Percentiles rank a stretch among this genome's conserved stretches.
Conservation (phyloP, 1,140 invertebrate genomes). For the Zaprionus vittiger region DNA sequence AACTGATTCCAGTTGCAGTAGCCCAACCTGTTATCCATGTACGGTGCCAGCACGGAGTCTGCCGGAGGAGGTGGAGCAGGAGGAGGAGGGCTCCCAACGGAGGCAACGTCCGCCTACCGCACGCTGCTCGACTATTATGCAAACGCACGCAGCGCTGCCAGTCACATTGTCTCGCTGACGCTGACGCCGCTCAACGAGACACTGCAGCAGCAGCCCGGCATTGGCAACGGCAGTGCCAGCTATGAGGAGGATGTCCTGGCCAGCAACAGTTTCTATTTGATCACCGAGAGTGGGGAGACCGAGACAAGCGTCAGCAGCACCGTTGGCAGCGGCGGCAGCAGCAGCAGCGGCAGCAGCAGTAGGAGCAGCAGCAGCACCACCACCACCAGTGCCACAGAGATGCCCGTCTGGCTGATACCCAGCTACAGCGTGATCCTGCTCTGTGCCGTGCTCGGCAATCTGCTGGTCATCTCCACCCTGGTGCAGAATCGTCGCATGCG, state of each 20-base stretch:
- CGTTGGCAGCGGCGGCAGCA: background rate
- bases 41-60: conserved; percentile 27
- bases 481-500: conserved; percentile 93
- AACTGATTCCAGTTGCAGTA: background rate
- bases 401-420: conserved; percentile 86
- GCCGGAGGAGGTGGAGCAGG: conserved; percentile 6
- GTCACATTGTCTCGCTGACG: conserved; percentile 64
- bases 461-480: conserved; percentile 91
- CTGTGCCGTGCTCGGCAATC: conserved; percentile 91
- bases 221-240: conserved; percentile 14
- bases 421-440: conserved; percentile 92
- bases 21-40: background rate
- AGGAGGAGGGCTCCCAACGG: background rate
- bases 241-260: conserved; percentile 12
- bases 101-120: conserved; percentile 36
- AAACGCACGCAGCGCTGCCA: conserved; percentile 57
- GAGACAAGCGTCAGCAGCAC: conserved; percentile 4
- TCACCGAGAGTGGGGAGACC: conserved; percentile 23
- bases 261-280: conserved; percentile 16
- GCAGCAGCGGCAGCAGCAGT: background rate
- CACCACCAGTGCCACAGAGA: conserved; percentile 41
- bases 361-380: background rate
- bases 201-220: conserved; percentile 4
- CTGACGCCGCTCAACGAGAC: conserved; percentile 42
- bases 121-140: conserved; percentile 65